A percentile compares a stretch with the other conserved stretches of the same genome.
These are phyloP conservation scores for Pipistrellus nathusii DNA, from an alignment of 2,797 vertebrate genomes.

Conservation along the genomic window DNA sequence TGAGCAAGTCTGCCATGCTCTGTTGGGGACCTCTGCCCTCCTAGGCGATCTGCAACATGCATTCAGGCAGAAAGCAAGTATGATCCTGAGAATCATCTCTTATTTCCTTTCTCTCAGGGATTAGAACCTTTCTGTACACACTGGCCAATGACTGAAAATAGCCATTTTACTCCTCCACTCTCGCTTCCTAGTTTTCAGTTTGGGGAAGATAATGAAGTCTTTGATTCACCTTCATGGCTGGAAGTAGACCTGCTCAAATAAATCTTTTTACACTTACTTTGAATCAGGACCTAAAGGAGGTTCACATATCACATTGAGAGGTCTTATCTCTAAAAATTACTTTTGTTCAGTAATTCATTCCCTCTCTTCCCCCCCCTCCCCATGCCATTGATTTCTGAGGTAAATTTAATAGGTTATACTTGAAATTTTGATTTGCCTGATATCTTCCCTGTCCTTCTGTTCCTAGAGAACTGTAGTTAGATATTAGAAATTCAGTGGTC, in stretches of 20 bases:
- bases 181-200: background rate
- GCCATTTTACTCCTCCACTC: background rate
- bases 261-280: background rate
- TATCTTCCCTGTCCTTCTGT: background rate
- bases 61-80: background rate
- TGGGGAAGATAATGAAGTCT: background rate
- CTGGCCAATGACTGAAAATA: background rate
- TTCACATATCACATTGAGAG: background rate
- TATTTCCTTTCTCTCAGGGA: background rate
- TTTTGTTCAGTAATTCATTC: background rate
- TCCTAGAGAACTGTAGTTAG: background rate
- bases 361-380: background rate
- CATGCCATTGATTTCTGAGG: background rate
- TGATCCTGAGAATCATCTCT: background rate
- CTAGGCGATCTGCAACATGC: background rate
- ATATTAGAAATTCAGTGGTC: background rate
- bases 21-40: background rate
- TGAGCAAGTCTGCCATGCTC: background rate
- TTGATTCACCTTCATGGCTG: background rate
- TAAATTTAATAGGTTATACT: background rate
- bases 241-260: background rate
- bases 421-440: background rate
- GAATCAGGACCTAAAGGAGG: background rate
- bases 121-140: background rate
- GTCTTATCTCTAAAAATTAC: background rate